Base-by-base conservation (phyloP, 2,797 vertebrate genomes). In the Philypnodon macrostomus region DNA sequence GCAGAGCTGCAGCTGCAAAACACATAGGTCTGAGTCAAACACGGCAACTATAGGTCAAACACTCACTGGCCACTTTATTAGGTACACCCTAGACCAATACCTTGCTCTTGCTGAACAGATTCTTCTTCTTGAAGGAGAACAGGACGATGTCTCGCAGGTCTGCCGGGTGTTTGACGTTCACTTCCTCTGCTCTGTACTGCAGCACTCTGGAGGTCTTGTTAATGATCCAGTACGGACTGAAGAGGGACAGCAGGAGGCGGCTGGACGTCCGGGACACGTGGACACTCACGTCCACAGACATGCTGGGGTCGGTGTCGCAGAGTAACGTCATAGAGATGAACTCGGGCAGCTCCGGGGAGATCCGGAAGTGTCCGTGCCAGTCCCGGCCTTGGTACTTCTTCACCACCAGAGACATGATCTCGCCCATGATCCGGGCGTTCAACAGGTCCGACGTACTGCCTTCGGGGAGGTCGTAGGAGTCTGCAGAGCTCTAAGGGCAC, bases 151-250 rank as follows among this genome's bases (percentile, higher is more conserved):
- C 95, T 44, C 94, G 81, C 67, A 78, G 92, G 72, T 98, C 94
- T 0, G 95, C 88, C 0, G 97, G 92, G 47, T 99, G 97, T 26
- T 99, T 99, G 61, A 97, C 81, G 0, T 85, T 85, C 4, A 80
- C 41, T 6, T 97, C 93, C 54, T 98, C 95, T 0, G 94, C 90
- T 11, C 70, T 70, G 81, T 98, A 98, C 81, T 95, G 97, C n/a
- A 99, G 92, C 31, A 98, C 81, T 0, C 95, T 88, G 0, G 90
- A 93, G 0, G 96, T 99, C 76, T 96, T 97, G 81, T 99, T 99
- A 85, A 98, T 95, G 44, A 99, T 89, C 97, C 97, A 99, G 30
- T 97, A 98, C 0, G 97, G 96, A 35, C 94, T 95, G 63, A 92
- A 98, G 23, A 98, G 54, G 0, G 95, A 93, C 24, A 98, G 63